phyloP scores from a whole-genome alignment of 2,888 invertebrate species.

The Sesia bembeciformis region DNA sequence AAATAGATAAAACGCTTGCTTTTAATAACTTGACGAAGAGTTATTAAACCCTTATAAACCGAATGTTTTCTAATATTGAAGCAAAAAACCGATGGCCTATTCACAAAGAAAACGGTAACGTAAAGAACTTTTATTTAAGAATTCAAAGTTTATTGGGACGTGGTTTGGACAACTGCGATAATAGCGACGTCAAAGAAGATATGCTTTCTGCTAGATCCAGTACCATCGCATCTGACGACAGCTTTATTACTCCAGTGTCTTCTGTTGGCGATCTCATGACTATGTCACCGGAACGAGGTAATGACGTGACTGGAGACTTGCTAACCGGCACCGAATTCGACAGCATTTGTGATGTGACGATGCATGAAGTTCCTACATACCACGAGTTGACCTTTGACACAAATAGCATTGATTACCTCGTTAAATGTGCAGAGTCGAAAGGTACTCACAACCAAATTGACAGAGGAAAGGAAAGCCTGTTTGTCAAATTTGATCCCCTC shows the following conservation, averaged over 20 bases:
- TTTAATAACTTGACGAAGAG: too few species aligned
- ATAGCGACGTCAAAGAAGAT: conserved; percentile 12
- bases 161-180: conserved; percentile 11
- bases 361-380: conserved; percentile 46
- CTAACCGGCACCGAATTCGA: conserved; percentile 55
- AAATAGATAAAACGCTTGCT: too few species aligned
- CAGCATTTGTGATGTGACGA: conserved; percentile 58
- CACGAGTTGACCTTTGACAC: conserved; percentile 72
- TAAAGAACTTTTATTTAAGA: conserved; percentile 35
- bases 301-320: conserved; percentile 41
- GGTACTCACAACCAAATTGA: conserved; percentile 41
- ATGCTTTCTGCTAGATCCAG: conserved; percentile 41
- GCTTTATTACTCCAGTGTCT: conserved; percentile 47
- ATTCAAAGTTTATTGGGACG: conserved; percentile 38
- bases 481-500: conserved; percentile 78
- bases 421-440: conserved; percentile 58
- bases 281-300: conserved; percentile 39
- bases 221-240: conserved; percentile 39
- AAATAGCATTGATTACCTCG: conserved; percentile 71
- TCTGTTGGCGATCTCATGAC: conserved; percentile 55
- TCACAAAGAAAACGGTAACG: conserved; percentile 25
- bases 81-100: conserved; percentile 22
- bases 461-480: conserved; percentile 76
- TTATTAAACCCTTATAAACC: conserved; percentile 6
- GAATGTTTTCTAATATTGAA: conserved; percentile 44